phyloP scores from a whole-genome alignment of 2,888 invertebrate genomes.

The Rotaria macrura region DNA sequence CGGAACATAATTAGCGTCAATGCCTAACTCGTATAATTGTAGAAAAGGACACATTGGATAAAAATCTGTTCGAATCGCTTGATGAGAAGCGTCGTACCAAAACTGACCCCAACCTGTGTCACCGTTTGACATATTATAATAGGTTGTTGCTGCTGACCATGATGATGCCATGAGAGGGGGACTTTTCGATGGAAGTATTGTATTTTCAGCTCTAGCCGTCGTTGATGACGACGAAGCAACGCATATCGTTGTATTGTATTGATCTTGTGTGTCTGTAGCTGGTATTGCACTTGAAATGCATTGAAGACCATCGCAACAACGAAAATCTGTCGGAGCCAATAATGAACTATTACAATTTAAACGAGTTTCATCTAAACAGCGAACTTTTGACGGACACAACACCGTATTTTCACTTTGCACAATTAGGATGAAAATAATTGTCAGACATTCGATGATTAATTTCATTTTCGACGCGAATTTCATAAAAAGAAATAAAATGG shows the following conservation, averaged over 20 bases:
- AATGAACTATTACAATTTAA: neutral
- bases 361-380: conserved; percentile 2
- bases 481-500: no score
- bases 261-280: neutral
- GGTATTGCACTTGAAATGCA: neutral
- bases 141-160: neutral
- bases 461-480: no score
- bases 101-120: neutral
- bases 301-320: neutral
- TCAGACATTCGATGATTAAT: no score
- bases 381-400: neutral
- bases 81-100: neutral
- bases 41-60: conserved; percentile 1
- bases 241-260: neutral
- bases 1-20: neutral
- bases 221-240: neutral
- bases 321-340: neutral
- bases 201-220: neutral
- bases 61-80: neutral
- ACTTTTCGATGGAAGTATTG: neutral
- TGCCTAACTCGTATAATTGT: neutral
- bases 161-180: neutral
- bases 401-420: no score
- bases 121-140: neutral
- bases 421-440: no score